Evolutionary conservation across 2,888 invertebrate species (phyloP).

Genomic region (Tuta absoluta): DNA sequence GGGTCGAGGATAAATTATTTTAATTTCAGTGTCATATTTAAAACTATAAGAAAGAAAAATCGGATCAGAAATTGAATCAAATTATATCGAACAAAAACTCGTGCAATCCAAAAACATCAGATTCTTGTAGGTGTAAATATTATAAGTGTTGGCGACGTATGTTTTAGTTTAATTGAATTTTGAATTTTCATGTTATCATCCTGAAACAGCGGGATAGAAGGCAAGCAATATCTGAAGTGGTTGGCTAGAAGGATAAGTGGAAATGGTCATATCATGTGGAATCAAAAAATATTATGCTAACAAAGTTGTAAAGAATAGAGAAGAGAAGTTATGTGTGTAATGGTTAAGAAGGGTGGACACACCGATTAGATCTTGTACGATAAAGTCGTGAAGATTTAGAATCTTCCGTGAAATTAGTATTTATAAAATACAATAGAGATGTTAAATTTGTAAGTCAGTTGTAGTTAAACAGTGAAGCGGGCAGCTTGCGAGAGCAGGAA

Average conservation of each 20-base stretch:
- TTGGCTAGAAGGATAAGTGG: conserved; percentile 61
- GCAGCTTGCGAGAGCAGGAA: conserved; percentile 50
- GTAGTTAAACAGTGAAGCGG: conserved; percentile 55
- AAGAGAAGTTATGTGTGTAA: conserved; percentile 63
- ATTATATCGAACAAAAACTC: conserved; percentile 51
- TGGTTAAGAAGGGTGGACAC: conserved; percentile 65
- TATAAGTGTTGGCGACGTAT: conserved; percentile 29
- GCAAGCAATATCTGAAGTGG: conserved; percentile 69
- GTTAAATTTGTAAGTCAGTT: conserved; percentile 55
- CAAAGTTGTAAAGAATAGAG: conserved; percentile 63
- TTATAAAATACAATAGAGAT: conserved; percentile 73
- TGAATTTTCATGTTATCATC: conserved; percentile 42
- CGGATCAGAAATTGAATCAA: conserved; percentile 48
- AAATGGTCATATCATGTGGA: conserved; percentile 78
- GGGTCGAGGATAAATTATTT: conserved; percentile 56
- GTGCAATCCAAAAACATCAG: conserved; percentile 63
- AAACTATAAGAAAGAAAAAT: conserved; percentile 56
- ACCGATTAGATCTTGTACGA: conserved; percentile 66
- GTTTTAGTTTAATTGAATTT: conserved; percentile 28
- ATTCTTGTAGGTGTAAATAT: conserved; percentile 49
- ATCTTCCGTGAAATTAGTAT: conserved; percentile 74
- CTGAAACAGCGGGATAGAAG: conserved; percentile 52
- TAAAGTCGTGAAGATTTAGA: conserved; percentile 72
- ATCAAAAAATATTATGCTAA: conserved; percentile 66
- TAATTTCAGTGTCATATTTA: conserved; percentile 71